Conservation (phyloP, 1,140 invertebrate species). For the Pseudomyrmex cubaensis region DNA sequence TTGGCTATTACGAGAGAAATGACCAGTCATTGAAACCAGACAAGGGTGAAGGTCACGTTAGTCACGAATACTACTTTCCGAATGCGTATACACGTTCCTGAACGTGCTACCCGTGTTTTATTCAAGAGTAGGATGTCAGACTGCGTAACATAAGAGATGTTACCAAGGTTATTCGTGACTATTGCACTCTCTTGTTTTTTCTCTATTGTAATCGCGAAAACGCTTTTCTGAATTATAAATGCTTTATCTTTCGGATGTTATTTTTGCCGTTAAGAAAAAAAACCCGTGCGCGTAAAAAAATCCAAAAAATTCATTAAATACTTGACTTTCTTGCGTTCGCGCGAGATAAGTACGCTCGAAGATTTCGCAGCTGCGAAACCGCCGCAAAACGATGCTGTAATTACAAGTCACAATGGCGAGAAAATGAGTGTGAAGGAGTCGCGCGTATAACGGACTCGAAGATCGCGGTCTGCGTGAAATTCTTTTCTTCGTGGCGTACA, state of each 20-base stretch:
- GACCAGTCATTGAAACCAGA: slow-evolving; percentile 66
- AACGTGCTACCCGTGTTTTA: slow-evolving; percentile 5
- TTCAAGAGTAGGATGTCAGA: background rate
- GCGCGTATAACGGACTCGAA: slow-evolving; percentile 15
- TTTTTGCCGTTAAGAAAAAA: background rate
- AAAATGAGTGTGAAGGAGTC: slow-evolving; percentile 41
- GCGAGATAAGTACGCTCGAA: slow-evolving; percentile 31
- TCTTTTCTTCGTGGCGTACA: slow-evolving; percentile 14
- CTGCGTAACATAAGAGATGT: background rate
- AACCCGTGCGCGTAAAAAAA: background rate
- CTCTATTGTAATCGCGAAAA: background rate
- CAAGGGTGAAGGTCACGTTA: slow-evolving; percentile 72
- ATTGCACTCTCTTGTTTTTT: background rate
- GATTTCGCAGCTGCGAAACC: slow-evolving; percentile 45
- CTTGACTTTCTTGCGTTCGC: slow-evolving; percentile 15
- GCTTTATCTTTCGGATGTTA: slow-evolving; percentile 4
- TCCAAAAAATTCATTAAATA: background rate
- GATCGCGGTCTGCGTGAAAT: slow-evolving; percentile 40
- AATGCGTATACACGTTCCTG: slow-evolving; percentile 22
- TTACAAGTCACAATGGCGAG: slow-evolving; percentile 48
- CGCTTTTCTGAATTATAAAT: background rate
- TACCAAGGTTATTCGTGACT: background rate
- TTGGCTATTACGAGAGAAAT: slow-evolving; percentile 65
- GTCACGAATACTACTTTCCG: slow-evolving; percentile 59
- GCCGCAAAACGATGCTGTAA: slow-evolving; percentile 52